Evolutionary conservation across 2,797 vertebrate species (phyloP).

Genomic region (Leucoraja ocellata): DNA sequence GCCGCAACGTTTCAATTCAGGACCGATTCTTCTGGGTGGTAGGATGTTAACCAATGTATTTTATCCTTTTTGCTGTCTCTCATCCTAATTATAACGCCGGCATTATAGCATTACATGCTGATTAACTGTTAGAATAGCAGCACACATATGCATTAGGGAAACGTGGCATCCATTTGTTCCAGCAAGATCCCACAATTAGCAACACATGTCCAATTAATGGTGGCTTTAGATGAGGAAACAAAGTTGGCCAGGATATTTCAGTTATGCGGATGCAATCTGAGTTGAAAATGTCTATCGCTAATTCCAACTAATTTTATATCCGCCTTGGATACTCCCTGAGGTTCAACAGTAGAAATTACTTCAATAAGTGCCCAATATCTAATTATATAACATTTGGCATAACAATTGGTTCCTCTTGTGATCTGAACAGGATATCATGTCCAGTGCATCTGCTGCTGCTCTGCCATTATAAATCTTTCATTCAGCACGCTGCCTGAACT

Average conservation of each 20-base stretch:
- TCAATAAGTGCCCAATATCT: not conserved
- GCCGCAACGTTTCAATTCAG: not conserved
- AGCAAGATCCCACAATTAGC: not conserved
- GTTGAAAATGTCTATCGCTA: not conserved
- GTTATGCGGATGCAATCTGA: not conserved
- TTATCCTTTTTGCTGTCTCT: not conserved
- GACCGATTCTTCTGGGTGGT: not conserved
- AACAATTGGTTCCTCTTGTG: not conserved
- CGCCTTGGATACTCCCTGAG: not conserved
- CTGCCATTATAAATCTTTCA: not conserved
- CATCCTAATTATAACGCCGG: not conserved
- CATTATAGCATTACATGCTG: not conserved
- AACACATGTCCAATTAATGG: not conserved
- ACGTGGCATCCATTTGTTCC: not conserved
- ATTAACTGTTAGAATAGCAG: not conserved
- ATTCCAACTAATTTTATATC: not conserved
- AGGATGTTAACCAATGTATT: not conserved
- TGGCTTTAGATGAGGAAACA: not conserved
- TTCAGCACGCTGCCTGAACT: not conserved
- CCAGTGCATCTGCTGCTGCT: not conserved
- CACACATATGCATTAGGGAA: not conserved
- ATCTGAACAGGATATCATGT: not conserved
- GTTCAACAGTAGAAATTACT: not conserved
- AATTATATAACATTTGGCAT: not conserved
- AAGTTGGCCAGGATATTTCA: not conserved